These are phyloP conservation scores for Bradypodion ventrale DNA, from an alignment of 2,797 vertebrate genomes.

Conservation along the genomic window DNA sequence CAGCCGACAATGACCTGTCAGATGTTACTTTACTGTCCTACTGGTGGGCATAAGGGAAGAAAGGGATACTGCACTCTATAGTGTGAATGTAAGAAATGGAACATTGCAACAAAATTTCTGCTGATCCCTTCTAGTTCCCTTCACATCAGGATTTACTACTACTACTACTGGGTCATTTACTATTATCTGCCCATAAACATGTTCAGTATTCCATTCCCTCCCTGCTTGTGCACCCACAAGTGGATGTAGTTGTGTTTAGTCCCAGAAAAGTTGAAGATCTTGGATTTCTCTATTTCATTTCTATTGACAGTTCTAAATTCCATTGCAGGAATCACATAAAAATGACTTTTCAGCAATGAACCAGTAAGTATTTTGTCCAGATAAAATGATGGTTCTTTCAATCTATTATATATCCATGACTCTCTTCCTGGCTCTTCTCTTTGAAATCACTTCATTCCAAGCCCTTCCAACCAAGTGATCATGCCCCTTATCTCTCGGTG, in stretches of 20 bases:
- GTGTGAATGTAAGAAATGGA: background rate
- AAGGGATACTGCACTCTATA: background rate
- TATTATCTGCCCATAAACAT: no score
- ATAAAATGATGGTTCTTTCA: background rate
- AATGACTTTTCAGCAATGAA: background rate
- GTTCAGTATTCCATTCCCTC: background rate
- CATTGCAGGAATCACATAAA: background rate
- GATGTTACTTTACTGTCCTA: slow-evolving; percentile 43
- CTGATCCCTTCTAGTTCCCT: background rate
- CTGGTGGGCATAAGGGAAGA: slow-evolving; percentile 36
- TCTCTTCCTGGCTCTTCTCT: background rate
- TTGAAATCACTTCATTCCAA: background rate
- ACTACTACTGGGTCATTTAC: background rate
- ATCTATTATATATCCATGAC: background rate
- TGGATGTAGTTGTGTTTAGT: background rate
- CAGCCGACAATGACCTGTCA: no score
- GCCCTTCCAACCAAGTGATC: background rate
- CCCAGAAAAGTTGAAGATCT: background rate
- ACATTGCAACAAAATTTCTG: background rate
- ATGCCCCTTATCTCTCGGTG: background rate
- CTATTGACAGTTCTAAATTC: background rate
- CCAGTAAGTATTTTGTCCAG: background rate
- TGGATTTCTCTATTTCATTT: background rate
- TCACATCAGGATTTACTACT: no score
- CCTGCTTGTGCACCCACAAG: background rate